A percentile compares a stretch with the other conserved stretches of the same genome.
phyloP scores from a whole-genome alignment of 2,113 vertebrate species.

The Ictalurus punctatus region DNA sequence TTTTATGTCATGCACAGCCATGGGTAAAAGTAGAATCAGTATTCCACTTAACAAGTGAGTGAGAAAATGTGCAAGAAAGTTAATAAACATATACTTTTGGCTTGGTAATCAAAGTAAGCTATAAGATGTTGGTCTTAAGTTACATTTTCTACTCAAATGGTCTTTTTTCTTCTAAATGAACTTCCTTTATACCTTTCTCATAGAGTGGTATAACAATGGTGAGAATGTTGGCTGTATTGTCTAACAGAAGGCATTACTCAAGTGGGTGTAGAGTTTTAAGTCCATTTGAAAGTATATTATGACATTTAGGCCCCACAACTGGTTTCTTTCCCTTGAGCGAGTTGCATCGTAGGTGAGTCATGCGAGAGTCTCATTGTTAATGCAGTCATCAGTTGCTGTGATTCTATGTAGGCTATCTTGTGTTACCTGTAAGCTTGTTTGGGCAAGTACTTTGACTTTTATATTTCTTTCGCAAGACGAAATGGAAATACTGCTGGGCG shows the following conservation, averaged over 20 bases:
- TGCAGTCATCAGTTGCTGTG: slow-evolving; percentile 21
- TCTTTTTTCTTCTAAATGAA: not conserved
- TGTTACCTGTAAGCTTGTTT: slow-evolving; percentile 30
- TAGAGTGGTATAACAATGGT: not conserved
- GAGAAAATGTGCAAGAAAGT: not conserved
- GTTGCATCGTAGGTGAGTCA: slow-evolving; percentile 56
- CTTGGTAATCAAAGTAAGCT: not conserved
- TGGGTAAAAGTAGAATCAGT: not conserved
- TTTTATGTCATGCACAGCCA: not conserved
- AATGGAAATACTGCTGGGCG: not conserved
- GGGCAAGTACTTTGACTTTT: slow-evolving; percentile 4
- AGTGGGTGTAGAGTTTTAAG: slow-evolving; percentile 56
- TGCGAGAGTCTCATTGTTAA: slow-evolving; percentile 40
- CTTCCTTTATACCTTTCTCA: not conserved
- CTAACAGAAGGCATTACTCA: slow-evolving; percentile 49
- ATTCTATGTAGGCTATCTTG: not conserved
- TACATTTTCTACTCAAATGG: not conserved
- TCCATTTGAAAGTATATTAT: slow-evolving; percentile 50
- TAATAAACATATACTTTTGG: not conserved
- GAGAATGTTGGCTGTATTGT: slow-evolving; percentile 5
- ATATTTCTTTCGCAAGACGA: not conserved
- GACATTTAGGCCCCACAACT: slow-evolving; percentile 39
- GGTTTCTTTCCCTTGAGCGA: slow-evolving; percentile 62
- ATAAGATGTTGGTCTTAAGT: not conserved
- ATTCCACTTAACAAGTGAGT: not conserved